Conservation (phyloP, 1,140 invertebrate species). For the Drosophila pseudoananassae region DNA sequence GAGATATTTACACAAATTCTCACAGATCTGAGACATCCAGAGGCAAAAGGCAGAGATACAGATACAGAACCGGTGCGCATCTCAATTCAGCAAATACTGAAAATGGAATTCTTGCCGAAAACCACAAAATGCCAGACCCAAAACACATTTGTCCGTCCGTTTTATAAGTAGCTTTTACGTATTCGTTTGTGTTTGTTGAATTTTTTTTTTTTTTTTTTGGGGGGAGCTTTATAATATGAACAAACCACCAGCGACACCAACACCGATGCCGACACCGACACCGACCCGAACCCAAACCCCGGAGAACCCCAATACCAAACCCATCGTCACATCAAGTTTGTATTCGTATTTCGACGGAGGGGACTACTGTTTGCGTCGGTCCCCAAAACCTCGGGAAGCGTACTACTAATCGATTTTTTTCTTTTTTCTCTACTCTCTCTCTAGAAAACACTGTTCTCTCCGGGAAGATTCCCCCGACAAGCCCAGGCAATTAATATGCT, state of each 20-base stretch:
- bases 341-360: constrained; percentile 39
- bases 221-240: constrained; percentile 64
- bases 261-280: background rate
- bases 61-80: constrained; percentile 72
- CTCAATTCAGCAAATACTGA: constrained; percentile 84
- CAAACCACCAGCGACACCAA: constrained; percentile 4
- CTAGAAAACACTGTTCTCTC: constrained; percentile 11
- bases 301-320: background rate
- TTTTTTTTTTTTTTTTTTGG: constrained; percentile 29
- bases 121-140: constrained; percentile 72
- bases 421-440: background rate
- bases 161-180: constrained; percentile 64
- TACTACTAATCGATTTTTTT: constrained; percentile 71
- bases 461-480: constrained; percentile 34
- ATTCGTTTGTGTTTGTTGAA: constrained; percentile 26
- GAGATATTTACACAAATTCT: constrained; percentile 13
- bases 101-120: constrained; percentile 82
- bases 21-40: background rate
- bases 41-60: background rate
- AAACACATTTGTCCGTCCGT: constrained; percentile 70
- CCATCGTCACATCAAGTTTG: constrained; percentile 12
- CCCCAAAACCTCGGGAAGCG: constrained; percentile 17
- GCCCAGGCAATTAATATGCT: constrained; percentile 47
- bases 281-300: too few relatives aligned
- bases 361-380: constrained; percentile 21